Percentiles rank a stretch among this genome's conserved stretches.
Conservation (phyloP, 2,797 vertebrate species). For the Choloepus didactylus region DNA sequence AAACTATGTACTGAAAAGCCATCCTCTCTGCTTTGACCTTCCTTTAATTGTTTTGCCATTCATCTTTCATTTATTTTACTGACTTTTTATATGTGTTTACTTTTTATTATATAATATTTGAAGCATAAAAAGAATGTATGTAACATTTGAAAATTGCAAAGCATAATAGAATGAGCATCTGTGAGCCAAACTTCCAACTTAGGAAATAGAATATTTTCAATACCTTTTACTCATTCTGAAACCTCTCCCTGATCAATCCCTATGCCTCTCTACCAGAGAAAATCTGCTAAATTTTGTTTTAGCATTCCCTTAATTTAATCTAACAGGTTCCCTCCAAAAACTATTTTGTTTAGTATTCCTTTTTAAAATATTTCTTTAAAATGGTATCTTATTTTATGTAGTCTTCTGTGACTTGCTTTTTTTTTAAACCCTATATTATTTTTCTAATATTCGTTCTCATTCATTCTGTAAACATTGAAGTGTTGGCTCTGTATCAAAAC, state of each 20-base stretch:
- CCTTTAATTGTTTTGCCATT: not conserved
- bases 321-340: not conserved
- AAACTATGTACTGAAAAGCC: not conserved
- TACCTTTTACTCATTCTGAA: not conserved
- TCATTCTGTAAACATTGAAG: not conserved
- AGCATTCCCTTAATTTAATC: not conserved
- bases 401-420: not conserved
- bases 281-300: not conserved
- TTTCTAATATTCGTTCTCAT: not conserved
- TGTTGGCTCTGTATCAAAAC: not conserved
- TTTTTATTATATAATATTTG: not conserved
- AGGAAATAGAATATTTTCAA: not conserved
- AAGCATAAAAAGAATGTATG: not conserved
- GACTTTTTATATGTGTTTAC: not conserved
- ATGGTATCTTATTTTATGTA: not conserved
- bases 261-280: not conserved
- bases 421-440: not conserved
- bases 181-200: not conserved
- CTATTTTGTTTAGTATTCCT: not conserved
- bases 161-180: not conserved
- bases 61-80: constrained; percentile 15
- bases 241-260: not conserved
- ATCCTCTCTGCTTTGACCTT: not conserved
- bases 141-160: not conserved
- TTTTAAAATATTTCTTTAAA: constrained; percentile 7